Percentiles rank a stretch among this genome's conserved stretches.
Conservation (phyloP, 2,113 vertebrate genomes). For the Struthidea cinerea region DNA sequence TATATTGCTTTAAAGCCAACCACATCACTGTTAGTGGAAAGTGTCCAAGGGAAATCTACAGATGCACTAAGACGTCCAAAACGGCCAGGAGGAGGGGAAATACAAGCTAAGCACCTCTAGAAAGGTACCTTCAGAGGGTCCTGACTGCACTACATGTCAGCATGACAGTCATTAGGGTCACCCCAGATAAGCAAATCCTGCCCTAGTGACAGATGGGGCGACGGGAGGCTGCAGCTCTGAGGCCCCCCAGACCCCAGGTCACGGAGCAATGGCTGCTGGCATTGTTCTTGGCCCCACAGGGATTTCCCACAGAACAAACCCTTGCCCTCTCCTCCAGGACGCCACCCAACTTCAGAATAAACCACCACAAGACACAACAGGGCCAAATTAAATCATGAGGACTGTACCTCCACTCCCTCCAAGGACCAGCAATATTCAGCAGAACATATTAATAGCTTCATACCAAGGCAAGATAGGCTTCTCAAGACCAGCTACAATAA, state of each 20-base stretch:
- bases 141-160: not conserved
- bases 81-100: not conserved
- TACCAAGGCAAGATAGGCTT: not conserved
- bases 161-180: not conserved
- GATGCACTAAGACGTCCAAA: not conserved
- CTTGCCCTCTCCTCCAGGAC: not conserved
- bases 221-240: accelerated
- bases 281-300: accelerated
- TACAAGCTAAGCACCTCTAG: not conserved
- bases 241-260: not conserved
- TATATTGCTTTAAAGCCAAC: not conserved
- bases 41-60: not conserved
- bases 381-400: not conserved
- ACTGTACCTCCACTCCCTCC: not conserved
- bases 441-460: not conserved
- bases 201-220: not conserved
- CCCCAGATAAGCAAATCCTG: not conserved
- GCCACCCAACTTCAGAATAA: not conserved
- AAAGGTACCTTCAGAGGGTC: not conserved
- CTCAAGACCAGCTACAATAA: not conserved
- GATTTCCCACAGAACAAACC: not conserved
- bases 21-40: not conserved
- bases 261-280: not conserved
- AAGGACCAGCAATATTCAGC: not conserved
- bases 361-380: not conserved